A percentile compares a stretch with the other conserved stretches of the same genome.
These are phyloP conservation scores for Notolabrus celidotus DNA, from an alignment of 2,797 vertebrate genomes.

Conservation along the genomic window DNA sequence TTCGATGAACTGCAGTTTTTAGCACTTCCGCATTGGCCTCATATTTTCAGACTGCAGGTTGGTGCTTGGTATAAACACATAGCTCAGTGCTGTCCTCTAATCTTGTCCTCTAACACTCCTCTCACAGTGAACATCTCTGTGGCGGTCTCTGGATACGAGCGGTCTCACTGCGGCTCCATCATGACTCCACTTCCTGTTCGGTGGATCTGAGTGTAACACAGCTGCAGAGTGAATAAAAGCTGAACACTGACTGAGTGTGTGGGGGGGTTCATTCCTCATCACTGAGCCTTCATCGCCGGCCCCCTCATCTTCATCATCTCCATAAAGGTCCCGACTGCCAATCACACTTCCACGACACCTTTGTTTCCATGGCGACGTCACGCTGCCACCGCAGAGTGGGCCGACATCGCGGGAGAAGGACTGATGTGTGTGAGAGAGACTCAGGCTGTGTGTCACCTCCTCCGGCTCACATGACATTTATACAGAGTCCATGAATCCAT, in stretches of 20 bases:
- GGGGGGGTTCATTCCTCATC: not conserved
- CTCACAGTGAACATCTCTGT: too few relatives aligned
- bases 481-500: not conserved
- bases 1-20: too few relatives aligned
- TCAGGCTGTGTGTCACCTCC: conserved; percentile 12
- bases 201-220: not conserved
- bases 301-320: not conserved
- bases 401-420: not conserved
- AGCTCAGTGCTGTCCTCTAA: too few relatives aligned
- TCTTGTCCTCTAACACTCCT: too few relatives aligned
- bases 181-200: not conserved
- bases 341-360: conserved; percentile 32
- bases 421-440: not conserved
- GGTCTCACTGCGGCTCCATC: not conserved
- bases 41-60: too few relatives aligned
- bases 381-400: conserved; percentile 17
- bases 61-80: too few relatives aligned
- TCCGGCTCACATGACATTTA: conserved; percentile 13
- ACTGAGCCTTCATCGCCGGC: not conserved
- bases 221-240: not conserved
- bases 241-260: not conserved
- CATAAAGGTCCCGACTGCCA: conserved; percentile 24
- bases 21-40: too few relatives aligned
- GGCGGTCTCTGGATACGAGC: too few relatives aligned
- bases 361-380: conserved; percentile 61